These are phyloP conservation scores for Pampusana beccarii DNA, from an alignment of 2,113 vertebrate species.

Conservation along the genomic window DNA sequence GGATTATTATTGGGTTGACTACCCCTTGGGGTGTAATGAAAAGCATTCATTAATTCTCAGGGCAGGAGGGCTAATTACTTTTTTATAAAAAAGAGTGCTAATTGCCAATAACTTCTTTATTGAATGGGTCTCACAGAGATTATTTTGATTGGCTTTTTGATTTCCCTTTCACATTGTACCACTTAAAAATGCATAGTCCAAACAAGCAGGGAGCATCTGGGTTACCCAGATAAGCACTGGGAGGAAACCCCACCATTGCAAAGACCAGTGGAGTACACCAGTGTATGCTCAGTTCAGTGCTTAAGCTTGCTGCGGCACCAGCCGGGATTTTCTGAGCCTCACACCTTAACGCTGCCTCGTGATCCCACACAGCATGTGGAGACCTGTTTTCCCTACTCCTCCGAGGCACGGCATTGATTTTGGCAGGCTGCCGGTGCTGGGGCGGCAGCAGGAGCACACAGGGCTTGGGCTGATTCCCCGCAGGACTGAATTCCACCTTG, in stretches of 20 bases:
- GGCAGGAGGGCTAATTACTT: slow-evolving; percentile 73
- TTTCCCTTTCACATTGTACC: slow-evolving; percentile 44
- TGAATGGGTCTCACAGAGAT: slow-evolving; percentile 52
- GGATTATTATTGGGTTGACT: slow-evolving; percentile 68
- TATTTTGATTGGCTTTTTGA: slow-evolving; percentile 36
- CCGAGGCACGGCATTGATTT: neutral
- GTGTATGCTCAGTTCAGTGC: neutral
- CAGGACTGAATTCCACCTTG: neutral
- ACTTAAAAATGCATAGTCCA: neutral
- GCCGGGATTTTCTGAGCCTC: neutral
- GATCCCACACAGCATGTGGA: neutral
- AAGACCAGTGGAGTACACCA: neutral
- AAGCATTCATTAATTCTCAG: slow-evolving; percentile 75
- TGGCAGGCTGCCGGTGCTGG: neutral
- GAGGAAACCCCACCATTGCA: neutral
- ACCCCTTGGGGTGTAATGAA: slow-evolving; percentile 70
- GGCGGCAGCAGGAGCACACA: fast-evolving
- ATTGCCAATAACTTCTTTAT: slow-evolving; percentile 75
- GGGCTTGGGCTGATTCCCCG: neutral
- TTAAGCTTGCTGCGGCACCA: fast-evolving
- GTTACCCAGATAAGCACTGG: neutral
- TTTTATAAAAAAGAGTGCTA: slow-evolving; percentile 56
- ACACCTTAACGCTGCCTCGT: neutral
- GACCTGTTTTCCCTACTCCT: neutral
- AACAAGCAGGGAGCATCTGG: neutral